Base-by-base conservation (phyloP, 2,113 vertebrate genomes). In the Dromas ardeola region DNA sequence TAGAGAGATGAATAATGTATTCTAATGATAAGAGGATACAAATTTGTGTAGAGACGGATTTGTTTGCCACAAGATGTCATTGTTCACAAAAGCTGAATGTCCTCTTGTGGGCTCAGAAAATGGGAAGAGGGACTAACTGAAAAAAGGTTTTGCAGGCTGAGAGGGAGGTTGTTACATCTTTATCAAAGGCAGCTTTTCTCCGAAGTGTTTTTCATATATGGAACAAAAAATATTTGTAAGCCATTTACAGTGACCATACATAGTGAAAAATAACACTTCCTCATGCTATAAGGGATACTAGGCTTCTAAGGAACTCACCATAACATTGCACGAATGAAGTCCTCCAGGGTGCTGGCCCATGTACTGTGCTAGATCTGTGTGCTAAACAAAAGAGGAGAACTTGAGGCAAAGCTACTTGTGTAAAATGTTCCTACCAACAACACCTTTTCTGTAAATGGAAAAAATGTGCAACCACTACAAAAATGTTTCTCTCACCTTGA, bases 281-380 rank as follows among this genome's bases (percentile, higher is more conserved):
- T 94, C 23, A 13, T 65, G n/a, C 73, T 92, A 53, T 61, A 50
- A 69, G 38, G 40, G 23, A 53, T 50, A 55, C 0, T 0, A 56
- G 32, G 59, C 38, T 85, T 86, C 34, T 52, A 40, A 67, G 66
- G 42, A 94, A 97, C 98, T 97, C 97, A 99, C 99, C 97, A 98
- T 98, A 69, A 99, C 97, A 29, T 99, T 99, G 93, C 98, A 98
- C 0, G 82, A 98, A 93, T 98, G 96, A 67, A 99, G 98, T 32
- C 99, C 99, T 92, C 99, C 99, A 1, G 98, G 99, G 86, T 99
- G 99, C 93, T 99, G 98, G 36, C 67, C 97, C 98, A 99, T 98
- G 67, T 99, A 99, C 97, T 99, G 99, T 23, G 98, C 98, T 98
- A 99, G 95, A 78, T 99, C 99, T 38, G 99, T 99, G 90, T 99